Evolutionary conservation across 2,797 vertebrate genomes (phyloP), one percentile per base, ranked within the genome.

Genomic region (Cephalopachus bancanus): DNA sequence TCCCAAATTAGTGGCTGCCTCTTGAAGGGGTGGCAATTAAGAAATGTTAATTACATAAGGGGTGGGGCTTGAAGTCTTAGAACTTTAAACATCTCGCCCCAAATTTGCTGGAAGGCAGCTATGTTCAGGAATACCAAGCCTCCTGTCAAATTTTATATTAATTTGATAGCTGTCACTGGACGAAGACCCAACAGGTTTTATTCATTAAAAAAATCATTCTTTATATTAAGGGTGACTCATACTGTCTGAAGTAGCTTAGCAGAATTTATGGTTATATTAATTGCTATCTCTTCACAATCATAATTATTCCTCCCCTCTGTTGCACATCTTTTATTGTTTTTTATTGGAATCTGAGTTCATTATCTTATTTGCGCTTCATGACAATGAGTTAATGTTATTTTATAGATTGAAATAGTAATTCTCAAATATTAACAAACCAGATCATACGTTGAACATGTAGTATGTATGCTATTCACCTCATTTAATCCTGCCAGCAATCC

Each of bases 151-250:
- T 55, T 83, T 87, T 71, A 5, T 65, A 15, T 92, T 59, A 57
- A 49, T 86, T 89, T 4, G 6, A 49, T 11, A 7, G 15, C 74
- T 91, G 37, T 74, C 78, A 26, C 10, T 59, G 22, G 33, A 37
- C 26, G 62, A 94, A 78, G 64, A 59, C 49, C 67, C 44, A 76
- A 55, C 26, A 60, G 24, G 76, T 67, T 75, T 92, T 30, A 89
- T 33, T 30, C 24, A 55, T 76, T 92, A 85, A 33, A 59, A 85
- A 96, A 92, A 69, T 44, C 24, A 72, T 64, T 57, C 57, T n/a
- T 76, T 30, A 19, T 28, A 3, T 62, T 17, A 10, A 22, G 3
- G 7, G 19, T 85, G 67, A 81, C 84, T 96, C 78, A 49, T 6
- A 14, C 22, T 7, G n/a, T 51, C 91, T 76, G 65, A 83, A 80